Conservation (phyloP, 2,113 vertebrate genomes). For the Budorcas taxicolor region DNA sequence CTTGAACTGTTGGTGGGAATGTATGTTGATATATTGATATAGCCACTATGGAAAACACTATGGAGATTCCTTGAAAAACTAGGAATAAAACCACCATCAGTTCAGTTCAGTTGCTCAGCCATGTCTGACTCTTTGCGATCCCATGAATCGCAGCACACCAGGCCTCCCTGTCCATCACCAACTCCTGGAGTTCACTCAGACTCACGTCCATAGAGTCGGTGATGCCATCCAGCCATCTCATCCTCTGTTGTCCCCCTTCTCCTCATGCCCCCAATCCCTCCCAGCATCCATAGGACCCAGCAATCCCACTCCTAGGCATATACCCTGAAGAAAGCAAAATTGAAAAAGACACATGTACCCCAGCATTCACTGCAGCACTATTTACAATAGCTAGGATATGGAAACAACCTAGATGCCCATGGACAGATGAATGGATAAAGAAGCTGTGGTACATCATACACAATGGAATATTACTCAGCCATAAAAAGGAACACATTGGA, state of each 20-base stretch:
- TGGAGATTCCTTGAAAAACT: neutral
- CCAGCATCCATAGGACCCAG: neutral
- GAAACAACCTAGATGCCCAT: neutral
- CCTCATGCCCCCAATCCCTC: too few species aligned
- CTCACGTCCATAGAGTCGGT: accelerated
- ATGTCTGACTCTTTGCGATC: accelerated
- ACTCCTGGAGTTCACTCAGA: too few species aligned
- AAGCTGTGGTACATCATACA: neutral
- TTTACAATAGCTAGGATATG: neutral
- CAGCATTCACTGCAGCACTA: neutral
- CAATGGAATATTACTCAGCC: neutral
- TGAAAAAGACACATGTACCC: neutral
- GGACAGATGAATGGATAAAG: neutral
- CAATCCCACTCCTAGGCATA: neutral
- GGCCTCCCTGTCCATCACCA: too few species aligned
- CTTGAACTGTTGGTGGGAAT: neutral
- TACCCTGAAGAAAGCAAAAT: neutral
- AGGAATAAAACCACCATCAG: neutral
- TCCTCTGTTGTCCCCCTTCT: too few species aligned
- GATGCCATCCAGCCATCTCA: too few species aligned
- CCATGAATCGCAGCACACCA: too few species aligned
- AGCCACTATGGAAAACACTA: neutral
- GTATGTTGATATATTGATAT: neutral
- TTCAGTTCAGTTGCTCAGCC: too few species aligned
- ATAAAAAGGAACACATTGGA: neutral